Percentiles rank a stretch among this genome's conserved stretches.
phyloP scores from a whole-genome alignment of 2,888 invertebrate genomes.

The Buathra laborator region DNA sequence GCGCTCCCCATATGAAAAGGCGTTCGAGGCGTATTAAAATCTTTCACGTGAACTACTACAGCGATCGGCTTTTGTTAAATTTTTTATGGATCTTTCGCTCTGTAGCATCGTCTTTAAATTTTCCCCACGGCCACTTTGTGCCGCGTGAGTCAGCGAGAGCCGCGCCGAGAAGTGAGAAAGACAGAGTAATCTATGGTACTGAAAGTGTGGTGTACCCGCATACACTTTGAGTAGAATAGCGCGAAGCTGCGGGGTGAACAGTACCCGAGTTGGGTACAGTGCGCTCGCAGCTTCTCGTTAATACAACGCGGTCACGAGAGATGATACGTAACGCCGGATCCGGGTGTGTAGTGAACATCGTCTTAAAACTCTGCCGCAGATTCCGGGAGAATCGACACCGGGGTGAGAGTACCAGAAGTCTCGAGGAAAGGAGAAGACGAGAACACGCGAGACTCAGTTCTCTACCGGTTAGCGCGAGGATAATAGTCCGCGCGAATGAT shows the following conservation, averaged over 20 bases:
- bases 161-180: neutral
- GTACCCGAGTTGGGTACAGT: neutral
- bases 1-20: neutral
- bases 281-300: constrained; percentile 30
- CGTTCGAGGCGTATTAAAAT: neutral
- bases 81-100: constrained; percentile 10
- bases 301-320: constrained; percentile 38
- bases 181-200: constrained; percentile 4
- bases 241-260: constrained; percentile 36
- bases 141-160: neutral
- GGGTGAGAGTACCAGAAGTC: constrained; percentile 51
- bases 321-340: neutral
- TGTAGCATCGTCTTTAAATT: neutral
- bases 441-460: constrained; percentile 76
- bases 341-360: constrained; percentile 7
- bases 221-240: constrained; percentile 33
- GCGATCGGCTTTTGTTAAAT: constrained; percentile 11
- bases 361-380: constrained; percentile 41
- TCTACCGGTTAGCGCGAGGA: constrained; percentile 79
- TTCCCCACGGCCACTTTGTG: neutral
- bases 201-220: constrained; percentile 49
- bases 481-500: constrained; percentile 73
- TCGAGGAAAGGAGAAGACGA: constrained; percentile 61
- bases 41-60: neutral
- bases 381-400: constrained; percentile 39